A percentile compares a stretch with the other conserved stretches of the same genome.
Evolutionary conservation across 2,113 vertebrate genomes (phyloP).

Genomic region (Tautogolabrus adspersus): DNA sequence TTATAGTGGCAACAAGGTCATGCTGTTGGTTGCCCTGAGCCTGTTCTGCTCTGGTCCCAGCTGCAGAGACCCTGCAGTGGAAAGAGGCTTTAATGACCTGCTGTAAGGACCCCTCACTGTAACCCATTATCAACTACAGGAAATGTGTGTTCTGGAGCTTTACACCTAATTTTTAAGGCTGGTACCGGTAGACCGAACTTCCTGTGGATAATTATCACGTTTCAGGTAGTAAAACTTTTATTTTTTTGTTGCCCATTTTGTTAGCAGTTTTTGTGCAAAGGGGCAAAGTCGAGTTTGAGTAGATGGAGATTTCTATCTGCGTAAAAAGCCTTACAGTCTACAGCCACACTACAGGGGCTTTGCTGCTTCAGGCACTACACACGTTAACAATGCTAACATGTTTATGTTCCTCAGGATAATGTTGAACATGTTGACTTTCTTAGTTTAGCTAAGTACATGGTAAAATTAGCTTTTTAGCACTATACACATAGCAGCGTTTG

Average conservation of each 20-base stretch:
- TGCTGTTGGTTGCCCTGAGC: background rate
- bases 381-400: background rate
- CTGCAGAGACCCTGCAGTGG: conserved; percentile 14
- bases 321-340: background rate
- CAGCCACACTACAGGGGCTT: background rate
- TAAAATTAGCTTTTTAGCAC: no score
- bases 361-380: background rate
- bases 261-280: background rate
- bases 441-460: background rate
- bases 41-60: conserved; percentile 6
- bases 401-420: no score
- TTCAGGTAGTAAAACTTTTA: conserved; percentile 36
- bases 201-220: conserved; percentile 63
- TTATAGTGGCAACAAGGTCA: conserved; percentile 41
- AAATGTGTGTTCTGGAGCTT: conserved; percentile 47
- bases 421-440: background rate
- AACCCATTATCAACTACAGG: conserved; percentile 54
- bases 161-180: conserved; percentile 49
- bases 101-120: conserved; percentile 31
- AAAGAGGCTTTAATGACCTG: conserved; percentile 45
- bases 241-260: background rate
- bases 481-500: no score
- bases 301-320: background rate
- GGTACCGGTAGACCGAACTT: conserved; percentile 46
- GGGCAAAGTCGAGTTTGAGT: background rate